phyloP scores from a whole-genome alignment of 2,797 vertebrate species.

The Harpagifer antarcticus region DNA sequence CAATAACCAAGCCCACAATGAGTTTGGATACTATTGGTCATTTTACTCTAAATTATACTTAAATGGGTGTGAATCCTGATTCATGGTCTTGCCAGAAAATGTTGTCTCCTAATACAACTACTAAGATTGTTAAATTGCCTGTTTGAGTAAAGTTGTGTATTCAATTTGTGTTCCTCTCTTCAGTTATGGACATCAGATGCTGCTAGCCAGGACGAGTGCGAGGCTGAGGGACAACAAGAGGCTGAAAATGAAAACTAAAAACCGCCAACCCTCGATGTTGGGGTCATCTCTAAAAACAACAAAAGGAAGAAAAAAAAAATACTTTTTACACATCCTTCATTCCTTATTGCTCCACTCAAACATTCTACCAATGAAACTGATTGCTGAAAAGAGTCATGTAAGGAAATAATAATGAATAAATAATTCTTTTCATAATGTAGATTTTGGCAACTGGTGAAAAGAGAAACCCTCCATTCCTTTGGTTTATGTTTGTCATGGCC shows the following conservation, averaged over 20 bases:
- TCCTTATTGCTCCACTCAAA: conserved; percentile 92
- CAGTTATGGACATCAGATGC: conserved; percentile 98
- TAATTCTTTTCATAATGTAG: conserved; percentile 90
- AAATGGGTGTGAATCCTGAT: neutral
- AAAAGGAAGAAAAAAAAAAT: conserved; percentile 66
- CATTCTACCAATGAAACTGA: conserved; percentile 92
- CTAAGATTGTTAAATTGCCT: neutral
- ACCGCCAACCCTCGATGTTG: conserved; percentile 40
- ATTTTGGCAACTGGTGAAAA: conserved; percentile 83
- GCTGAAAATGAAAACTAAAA: conserved; percentile 85
- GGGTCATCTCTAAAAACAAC: conserved; percentile 73
- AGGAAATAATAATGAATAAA: conserved; percentile 75
- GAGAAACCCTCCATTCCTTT: conserved; percentile 86
- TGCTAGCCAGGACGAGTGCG: conserved; percentile 88
- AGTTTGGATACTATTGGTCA: too few species aligned
- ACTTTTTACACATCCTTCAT: conserved; percentile 97
- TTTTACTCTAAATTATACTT: too few species aligned
- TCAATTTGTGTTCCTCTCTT: conserved; percentile 30
- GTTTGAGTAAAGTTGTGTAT: neutral
- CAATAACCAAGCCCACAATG: too few species aligned
- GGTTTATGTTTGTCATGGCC: conserved; percentile 90
- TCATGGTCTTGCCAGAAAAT: neutral
- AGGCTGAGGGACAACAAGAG: conserved; percentile 87
- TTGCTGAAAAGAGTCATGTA: conserved; percentile 84
- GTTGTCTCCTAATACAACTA: neutral